These are phyloP conservation scores for Sorex araneus DNA, from an alignment of 2,113 vertebrate genomes.

Conservation along the genomic window DNA sequence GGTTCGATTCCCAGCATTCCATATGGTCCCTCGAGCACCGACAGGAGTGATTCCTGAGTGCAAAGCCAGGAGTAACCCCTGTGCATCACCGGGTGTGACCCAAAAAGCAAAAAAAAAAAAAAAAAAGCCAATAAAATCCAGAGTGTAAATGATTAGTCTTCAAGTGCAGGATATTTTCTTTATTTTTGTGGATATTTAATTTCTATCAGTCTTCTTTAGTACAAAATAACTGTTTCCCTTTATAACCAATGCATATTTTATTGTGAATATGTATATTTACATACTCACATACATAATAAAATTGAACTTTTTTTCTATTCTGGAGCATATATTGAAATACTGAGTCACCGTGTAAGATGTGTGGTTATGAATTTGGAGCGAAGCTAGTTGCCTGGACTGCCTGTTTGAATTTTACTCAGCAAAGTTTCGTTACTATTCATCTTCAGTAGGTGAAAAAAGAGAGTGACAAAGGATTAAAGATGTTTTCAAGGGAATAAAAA, in stretches of 20 bases:
- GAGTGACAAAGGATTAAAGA: background rate
- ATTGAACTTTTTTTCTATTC: background rate
- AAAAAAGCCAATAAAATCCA: background rate
- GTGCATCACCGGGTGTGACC: too few species aligned
- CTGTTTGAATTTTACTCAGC: background rate
- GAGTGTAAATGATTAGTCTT: background rate
- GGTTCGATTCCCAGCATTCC: too few species aligned
- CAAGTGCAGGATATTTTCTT: background rate
- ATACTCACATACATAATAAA: background rate
- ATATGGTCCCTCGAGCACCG: too few species aligned
- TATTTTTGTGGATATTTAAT: too few species aligned
- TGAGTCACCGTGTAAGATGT: background rate
- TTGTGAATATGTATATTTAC: background rate
- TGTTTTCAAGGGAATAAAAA: constrained; percentile 31
- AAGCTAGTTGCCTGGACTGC: background rate
- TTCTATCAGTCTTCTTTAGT: background rate
- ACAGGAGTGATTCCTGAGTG: too few species aligned
- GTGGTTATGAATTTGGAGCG: background rate
- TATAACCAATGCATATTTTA: background rate
- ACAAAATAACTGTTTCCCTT: background rate
- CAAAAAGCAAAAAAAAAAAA: too few species aligned
- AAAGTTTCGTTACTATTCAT: background rate
- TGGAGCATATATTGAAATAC: background rate
- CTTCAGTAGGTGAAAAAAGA: background rate
- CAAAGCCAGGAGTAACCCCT: too few species aligned